Percentiles rank a stretch among this genome's conserved stretches.
These are phyloP conservation scores for Caerostris extrusa DNA, from an alignment of 1,140 invertebrate genomes.

Conservation along the genomic window DNA sequence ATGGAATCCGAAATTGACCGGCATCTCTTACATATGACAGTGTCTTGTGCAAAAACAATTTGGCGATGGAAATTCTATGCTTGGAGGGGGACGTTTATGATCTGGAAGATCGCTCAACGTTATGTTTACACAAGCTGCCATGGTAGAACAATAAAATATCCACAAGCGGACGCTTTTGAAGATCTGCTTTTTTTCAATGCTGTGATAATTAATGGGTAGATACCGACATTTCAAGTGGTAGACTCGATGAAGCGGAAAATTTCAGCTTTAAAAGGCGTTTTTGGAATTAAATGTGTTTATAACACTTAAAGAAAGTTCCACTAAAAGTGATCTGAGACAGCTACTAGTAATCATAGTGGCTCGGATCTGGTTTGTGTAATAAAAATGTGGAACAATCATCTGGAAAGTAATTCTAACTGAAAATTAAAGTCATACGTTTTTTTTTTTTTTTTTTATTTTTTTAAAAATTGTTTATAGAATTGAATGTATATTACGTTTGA, in stretches of 20 bases:
- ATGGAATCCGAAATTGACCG: not conserved
- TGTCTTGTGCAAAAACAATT: constrained; percentile 35
- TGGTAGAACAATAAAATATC: constrained; percentile 43
- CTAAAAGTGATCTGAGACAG: not conserved
- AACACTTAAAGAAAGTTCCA: not conserved
- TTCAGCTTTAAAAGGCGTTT: not conserved
- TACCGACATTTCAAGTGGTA: constrained; percentile 21
- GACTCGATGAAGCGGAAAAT: constrained; percentile 47
- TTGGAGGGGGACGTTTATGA: constrained; percentile 15
- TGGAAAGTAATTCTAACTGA: not conserved
- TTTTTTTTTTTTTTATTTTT: not conserved
- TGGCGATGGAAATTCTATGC: not conserved
- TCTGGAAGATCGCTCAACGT: constrained; percentile 33
- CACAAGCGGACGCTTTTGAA: constrained; percentile 35
- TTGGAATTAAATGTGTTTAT: constrained; percentile 51
- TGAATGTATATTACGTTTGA: not conserved
- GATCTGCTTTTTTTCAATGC: not conserved
- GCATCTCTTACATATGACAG: constrained; percentile 12
- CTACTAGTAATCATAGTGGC: not conserved
- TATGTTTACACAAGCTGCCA: constrained; percentile 56
- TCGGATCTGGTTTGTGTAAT: not conserved
- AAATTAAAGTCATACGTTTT: not conserved
- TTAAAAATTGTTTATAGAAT: not conserved
- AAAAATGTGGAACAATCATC: not conserved
- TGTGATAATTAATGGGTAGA: constrained; percentile 29